phyloP scores from a whole-genome alignment of 2,797 vertebrate species.

The Syndactyla subalaris region DNA sequence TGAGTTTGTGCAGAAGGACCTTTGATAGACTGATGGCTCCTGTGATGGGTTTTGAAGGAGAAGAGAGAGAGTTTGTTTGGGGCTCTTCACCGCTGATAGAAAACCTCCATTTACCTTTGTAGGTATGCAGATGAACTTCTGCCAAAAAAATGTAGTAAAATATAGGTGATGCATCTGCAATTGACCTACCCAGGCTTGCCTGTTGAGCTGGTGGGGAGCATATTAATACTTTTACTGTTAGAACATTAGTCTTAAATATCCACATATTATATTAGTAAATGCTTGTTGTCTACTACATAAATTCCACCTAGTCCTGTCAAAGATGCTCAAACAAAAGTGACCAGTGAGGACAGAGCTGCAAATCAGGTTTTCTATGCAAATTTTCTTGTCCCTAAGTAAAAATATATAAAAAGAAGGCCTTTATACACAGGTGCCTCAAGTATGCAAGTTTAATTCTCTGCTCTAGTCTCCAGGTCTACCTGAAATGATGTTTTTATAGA shows the following conservation, averaged over 20 bases:
- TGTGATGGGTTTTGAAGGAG: background rate
- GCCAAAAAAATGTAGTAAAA: background rate
- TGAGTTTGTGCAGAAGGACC: background rate
- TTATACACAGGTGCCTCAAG: background rate
- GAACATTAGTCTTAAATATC: background rate
- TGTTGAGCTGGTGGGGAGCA: background rate
- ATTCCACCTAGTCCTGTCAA: background rate
- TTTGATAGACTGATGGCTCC: background rate
- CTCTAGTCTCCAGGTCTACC: background rate
- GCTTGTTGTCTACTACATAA: background rate
- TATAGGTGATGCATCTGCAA: background rate
- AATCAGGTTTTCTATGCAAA: background rate
- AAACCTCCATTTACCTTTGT: too few species aligned
- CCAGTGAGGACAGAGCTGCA: background rate
- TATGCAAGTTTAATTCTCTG: background rate
- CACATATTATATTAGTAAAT: background rate
- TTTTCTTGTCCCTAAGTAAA: background rate
- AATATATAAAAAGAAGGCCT: background rate
- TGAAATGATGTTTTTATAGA: background rate
- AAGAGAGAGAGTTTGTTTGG: background rate
- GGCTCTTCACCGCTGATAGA: background rate
- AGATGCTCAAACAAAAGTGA: background rate
- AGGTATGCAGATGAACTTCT: background rate
- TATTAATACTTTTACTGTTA: background rate
- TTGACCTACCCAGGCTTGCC: background rate